Conservation (phyloP, 2,888 invertebrate genomes). For the Melinaea menophilus region DNA sequence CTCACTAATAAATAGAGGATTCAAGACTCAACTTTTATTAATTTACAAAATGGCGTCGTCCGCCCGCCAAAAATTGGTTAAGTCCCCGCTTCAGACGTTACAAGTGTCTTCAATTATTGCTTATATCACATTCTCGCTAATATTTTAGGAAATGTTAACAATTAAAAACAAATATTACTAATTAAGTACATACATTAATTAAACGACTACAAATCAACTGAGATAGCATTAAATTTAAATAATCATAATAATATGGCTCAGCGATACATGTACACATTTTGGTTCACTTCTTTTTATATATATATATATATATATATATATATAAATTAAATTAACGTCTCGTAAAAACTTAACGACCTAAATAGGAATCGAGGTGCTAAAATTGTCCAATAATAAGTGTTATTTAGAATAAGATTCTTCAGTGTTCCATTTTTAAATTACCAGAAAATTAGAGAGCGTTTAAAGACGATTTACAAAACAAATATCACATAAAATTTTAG, state of each 20-base stretch:
- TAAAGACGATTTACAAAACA: conserved; percentile 48
- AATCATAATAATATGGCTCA: conserved; percentile 64
- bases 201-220: conserved; percentile 47
- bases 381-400: conserved; percentile 31
- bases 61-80: conserved; percentile 37
- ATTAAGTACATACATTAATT: conserved; percentile 71
- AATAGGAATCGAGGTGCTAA: conserved; percentile 40
- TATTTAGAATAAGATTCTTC: conserved; percentile 26
- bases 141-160: conserved; percentile 63
- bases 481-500: conserved; percentile 71
- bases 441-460: conserved; percentile 63
- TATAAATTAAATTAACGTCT: conserved; percentile 26
- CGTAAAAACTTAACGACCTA: conserved; percentile 25
- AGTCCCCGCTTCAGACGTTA: conserved; percentile 48
- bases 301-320: neutral
- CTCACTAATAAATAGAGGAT: conserved; percentile 76
- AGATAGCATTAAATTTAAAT: conserved; percentile 42
- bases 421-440: conserved; percentile 28
- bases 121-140: conserved; percentile 72
- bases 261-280: conserved; percentile 40
- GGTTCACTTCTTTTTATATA: conserved; percentile 15
- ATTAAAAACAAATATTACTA: conserved; percentile 72
- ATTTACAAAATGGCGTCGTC: conserved; percentile 37
- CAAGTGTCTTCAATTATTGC: conserved; percentile 72
- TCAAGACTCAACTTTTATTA: conserved; percentile 67